A percentile compares a stretch with the other conserved stretches of the same genome.
Conservation (phyloP, 2,888 invertebrate genomes). For the Xanthorhoe spadicearia region DNA sequence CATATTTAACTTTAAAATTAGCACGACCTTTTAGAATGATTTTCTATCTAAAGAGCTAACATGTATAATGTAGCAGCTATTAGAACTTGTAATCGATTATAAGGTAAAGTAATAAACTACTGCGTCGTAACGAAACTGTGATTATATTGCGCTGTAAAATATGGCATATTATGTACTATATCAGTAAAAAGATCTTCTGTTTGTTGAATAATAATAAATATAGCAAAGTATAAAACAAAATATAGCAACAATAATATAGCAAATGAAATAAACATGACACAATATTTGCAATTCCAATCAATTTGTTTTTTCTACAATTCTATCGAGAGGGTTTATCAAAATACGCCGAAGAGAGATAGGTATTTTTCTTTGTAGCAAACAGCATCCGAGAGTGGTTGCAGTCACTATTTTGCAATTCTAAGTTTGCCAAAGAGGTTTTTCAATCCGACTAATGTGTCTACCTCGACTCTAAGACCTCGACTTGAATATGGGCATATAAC, state of each 20-base stretch:
- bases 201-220: too few species aligned
- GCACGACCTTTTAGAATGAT: neutral
- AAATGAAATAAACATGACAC: neutral
- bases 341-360: conserved; percentile 55
- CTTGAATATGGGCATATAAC: conserved; percentile 32
- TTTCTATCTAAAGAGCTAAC: too few species aligned
- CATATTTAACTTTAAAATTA: neutral
- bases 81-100: too few species aligned
- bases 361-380: conserved; percentile 71
- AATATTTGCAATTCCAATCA: neutral
- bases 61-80: too few species aligned
- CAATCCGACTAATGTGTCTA: conserved; percentile 80
- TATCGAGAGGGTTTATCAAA: conserved; percentile 46
- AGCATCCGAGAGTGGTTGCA: conserved; percentile 68
- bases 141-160: too few species aligned
- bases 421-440: conserved; percentile 74
- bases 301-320: conserved; percentile 13
- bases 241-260: too few species aligned
- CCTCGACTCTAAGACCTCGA: conserved; percentile 50
- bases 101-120: too few species aligned
- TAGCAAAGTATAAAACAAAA: too few species aligned
- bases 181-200: too few species aligned
- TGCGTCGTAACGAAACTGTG: too few species aligned
- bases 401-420: conserved; percentile 80
- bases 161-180: too few species aligned